A percentile compares a stretch with the other conserved stretches of the same genome.
phyloP scores from a whole-genome alignment of 2,113 vertebrate species.

The Coturnix japonica region DNA sequence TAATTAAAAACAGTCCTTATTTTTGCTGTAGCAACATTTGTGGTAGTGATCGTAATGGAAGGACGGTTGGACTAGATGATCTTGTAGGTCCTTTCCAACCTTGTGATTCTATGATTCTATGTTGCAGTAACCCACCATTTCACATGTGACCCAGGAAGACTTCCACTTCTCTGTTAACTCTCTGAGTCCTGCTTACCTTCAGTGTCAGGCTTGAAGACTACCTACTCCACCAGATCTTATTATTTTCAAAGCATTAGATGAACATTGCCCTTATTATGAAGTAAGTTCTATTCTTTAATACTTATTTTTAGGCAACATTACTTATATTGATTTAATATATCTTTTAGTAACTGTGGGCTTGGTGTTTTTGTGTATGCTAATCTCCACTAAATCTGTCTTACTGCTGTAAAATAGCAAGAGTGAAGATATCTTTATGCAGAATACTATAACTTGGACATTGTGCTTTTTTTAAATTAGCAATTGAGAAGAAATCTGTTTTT shows the following conservation, averaged over 20 bases:
- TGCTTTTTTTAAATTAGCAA: background rate
- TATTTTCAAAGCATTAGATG: background rate
- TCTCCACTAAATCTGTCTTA: conserved; percentile 8
- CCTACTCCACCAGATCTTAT: background rate
- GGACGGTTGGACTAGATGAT: too few relatives aligned
- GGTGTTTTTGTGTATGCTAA: background rate
- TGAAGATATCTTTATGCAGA: background rate
- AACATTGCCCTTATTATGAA: background rate
- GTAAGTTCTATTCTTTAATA: background rate
- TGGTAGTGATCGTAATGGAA: too few relatives aligned
- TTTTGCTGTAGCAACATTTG: background rate
- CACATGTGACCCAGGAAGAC: conserved; percentile 4
- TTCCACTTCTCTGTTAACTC: conserved; percentile 35
- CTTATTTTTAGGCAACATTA: background rate
- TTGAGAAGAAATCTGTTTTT: conserved; percentile 41
- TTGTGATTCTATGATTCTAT: too few relatives aligned
- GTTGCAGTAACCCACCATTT: background rate
- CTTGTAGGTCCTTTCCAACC: too few relatives aligned
- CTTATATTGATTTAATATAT: background rate
- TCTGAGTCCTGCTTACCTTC: background rate
- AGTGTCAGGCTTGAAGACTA: background rate
- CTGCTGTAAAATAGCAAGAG: background rate
- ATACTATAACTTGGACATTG: background rate
- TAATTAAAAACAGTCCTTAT: conserved; percentile 29
- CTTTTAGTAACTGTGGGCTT: background rate